Evolutionary conservation across 1,140 invertebrate genomes (phyloP).

Genomic region (Brachionus paranguensis): DNA sequence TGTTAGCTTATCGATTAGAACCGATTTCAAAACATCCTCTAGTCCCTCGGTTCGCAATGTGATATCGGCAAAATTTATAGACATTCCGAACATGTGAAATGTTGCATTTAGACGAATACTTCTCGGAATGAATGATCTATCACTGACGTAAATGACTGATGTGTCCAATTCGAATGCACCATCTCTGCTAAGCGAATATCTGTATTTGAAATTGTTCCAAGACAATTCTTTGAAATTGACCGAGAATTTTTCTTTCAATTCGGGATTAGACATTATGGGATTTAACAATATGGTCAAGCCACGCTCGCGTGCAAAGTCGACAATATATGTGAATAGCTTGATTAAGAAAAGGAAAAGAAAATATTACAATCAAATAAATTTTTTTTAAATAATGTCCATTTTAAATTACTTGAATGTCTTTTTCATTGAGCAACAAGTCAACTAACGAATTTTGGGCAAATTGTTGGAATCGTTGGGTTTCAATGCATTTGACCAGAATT

Average conservation of each 20-base stretch:
- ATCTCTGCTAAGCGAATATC: conserved; percentile 27
- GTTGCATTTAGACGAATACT: conserved; percentile 14
- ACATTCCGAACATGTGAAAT: conserved; percentile 33
- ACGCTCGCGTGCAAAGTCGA: conserved; percentile 31
- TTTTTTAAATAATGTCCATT: not conserved
- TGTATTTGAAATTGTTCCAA: conserved; percentile 37
- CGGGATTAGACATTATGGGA: conserved; percentile 20
- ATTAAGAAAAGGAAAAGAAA: not conserved
- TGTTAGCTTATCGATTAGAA: conserved; percentile 15
- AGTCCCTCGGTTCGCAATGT: conserved; percentile 22
- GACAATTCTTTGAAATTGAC: conserved; percentile 39
- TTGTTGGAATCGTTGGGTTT: conserved; percentile 17
- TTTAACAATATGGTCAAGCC: conserved; percentile 23
- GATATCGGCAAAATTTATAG: conserved; percentile 27
- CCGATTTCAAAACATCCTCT: conserved; percentile 12
- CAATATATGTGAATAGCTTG: conserved; percentile 5
- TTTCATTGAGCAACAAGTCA: conserved; percentile 2
- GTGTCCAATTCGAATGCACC: conserved; percentile 23
- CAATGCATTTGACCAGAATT: conserved; percentile 12
- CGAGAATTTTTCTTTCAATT: conserved; percentile 21
- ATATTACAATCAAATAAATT: not conserved
- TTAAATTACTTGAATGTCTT: conserved; percentile 7
- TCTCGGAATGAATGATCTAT: conserved; percentile 28
- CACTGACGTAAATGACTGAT: conserved; percentile 14
- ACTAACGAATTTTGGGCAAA: not conserved